These are phyloP conservation scores for Helogale parvula DNA, from an alignment of 2,113 vertebrate species.

Conservation along the genomic window DNA sequence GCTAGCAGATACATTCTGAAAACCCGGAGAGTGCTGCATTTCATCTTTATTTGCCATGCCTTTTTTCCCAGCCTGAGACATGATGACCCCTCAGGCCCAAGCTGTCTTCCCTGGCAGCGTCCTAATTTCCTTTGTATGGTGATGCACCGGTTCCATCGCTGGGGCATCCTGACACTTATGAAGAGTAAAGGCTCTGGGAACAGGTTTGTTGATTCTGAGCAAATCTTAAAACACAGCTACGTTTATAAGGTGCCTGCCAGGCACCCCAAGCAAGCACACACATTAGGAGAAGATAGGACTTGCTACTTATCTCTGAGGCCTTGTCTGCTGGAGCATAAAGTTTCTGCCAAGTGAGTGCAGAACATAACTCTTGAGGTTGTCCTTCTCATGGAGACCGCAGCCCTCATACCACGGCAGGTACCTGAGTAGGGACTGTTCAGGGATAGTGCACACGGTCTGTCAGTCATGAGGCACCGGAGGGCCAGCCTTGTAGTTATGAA, in stretches of 20 bases:
- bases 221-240: constrained; percentile 10
- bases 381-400: rapidly evolving
- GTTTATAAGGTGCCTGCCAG: background rate
- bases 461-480: rapidly evolving
- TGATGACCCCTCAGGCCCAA: background rate
- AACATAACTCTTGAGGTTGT: background rate
- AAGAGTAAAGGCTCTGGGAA: constrained; percentile 23
- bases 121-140: background rate
- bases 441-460: background rate
- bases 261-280: background rate
- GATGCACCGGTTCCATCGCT: background rate
- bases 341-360: background rate
- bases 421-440: background rate
- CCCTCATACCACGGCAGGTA: background rate
- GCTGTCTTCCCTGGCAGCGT: background rate
- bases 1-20: background rate
- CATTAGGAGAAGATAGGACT: background rate
- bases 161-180: background rate
- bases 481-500: background rate
- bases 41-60: background rate
- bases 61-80: background rate
- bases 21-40: constrained; percentile 40
- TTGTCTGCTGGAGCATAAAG: background rate
- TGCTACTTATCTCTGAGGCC: background rate
- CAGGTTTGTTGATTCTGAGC: constrained; percentile 32